Conservation (phyloP, 2,113 vertebrate genomes). For the Stegostoma tigrinum region DNA sequence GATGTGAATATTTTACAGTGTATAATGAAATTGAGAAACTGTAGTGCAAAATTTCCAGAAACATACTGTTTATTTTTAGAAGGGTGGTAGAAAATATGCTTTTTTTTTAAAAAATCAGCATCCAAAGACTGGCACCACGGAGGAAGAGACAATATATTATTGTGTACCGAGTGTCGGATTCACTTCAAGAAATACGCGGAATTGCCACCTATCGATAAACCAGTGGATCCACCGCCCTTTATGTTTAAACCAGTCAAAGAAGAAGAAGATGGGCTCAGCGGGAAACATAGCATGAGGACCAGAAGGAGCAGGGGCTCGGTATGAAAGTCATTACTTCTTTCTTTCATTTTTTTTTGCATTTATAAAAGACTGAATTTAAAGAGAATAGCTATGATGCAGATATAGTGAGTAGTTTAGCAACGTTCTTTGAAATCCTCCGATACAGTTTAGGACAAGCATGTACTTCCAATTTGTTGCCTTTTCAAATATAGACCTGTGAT, state of each 20-base stretch:
- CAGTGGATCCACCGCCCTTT: conserved; percentile 93
- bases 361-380: neutral
- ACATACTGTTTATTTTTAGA: neutral
- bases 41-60: neutral
- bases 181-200: conserved; percentile 99
- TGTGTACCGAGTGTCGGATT: conserved; percentile 93
- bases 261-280: conserved; percentile 94
- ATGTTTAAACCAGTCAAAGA: conserved; percentile 99
- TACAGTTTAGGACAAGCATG: neutral
- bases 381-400: neutral
- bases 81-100: neutral
- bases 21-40: neutral
- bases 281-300: conserved; percentile 99
- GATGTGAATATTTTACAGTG: neutral
- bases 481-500: neutral
- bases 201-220: conserved; percentile 96
- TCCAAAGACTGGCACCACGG: conserved; percentile 99
- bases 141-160: conserved; percentile 88
- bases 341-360: neutral
- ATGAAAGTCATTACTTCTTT: conserved; percentile 41
- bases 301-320: conserved; percentile 94
- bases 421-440: neutral
- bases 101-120: conserved; percentile 53
- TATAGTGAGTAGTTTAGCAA: neutral
- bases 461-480: neutral